Evolutionary conservation across 2,113 vertebrate species (phyloP).

Genomic region (Cinclus cinclus): DNA sequence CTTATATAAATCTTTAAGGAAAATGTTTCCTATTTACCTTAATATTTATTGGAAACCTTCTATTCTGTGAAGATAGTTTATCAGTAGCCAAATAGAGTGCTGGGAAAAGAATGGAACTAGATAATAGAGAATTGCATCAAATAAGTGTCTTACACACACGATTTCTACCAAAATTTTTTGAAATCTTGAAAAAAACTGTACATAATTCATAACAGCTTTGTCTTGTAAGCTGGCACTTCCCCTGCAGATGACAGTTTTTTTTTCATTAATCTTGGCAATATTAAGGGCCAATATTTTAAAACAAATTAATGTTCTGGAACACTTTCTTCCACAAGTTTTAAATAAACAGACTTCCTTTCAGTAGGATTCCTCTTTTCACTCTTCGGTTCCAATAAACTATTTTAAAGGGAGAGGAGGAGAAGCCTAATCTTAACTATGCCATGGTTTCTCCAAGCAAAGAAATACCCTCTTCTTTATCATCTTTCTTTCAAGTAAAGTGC

Average conservation of each 20-base stretch:
- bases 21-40: not conserved
- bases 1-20: not conserved
- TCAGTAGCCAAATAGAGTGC: not conserved
- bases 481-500: not conserved
- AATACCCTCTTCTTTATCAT: not conserved
- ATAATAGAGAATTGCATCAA: not conserved
- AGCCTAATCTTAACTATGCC: not conserved
- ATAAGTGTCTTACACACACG: not conserved
- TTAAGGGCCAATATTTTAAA: constrained; percentile 21
- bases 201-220: not conserved
- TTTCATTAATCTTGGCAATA: constrained; percentile 34
- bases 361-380: not conserved
- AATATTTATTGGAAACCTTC: not conserved
- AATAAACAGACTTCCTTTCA: not conserved
- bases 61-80: not conserved
- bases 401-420: not conserved
- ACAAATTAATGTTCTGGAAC: constrained; percentile 29
- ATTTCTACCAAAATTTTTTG: not conserved
- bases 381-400: not conserved
- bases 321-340: not conserved
- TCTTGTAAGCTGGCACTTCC: not conserved
- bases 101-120: not conserved
- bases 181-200: constrained; percentile 15
- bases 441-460: not conserved
- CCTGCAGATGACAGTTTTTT: not conserved